Conservation (phyloP, 2,113 vertebrate genomes). For the Saimiri boliviensis region DNA sequence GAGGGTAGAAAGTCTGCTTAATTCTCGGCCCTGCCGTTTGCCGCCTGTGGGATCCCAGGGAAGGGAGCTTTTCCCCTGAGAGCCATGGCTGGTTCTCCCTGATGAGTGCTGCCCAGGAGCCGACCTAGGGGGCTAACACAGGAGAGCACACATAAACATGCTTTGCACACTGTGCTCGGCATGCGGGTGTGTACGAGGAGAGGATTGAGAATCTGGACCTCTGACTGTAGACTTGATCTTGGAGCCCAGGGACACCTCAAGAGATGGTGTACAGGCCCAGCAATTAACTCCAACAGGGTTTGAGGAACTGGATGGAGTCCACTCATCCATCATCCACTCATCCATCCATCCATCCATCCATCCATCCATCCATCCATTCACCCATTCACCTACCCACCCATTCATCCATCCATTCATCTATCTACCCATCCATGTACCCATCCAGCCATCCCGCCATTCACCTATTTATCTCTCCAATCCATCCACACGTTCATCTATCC, state of each 20-base stretch:
- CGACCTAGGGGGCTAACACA: rapidly evolving
- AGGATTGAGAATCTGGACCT: background rate
- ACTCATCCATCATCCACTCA: too few species aligned
- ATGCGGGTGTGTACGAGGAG: rapidly evolving
- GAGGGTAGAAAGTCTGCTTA: background rate
- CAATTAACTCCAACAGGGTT: too few species aligned
- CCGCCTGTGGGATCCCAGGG: background rate
- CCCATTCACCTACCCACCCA: rapidly evolving
- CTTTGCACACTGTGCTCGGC: background rate
- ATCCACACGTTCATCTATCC: background rate
- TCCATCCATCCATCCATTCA: rapidly evolving
- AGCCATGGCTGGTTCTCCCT: rapidly evolving
- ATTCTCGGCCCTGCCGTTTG: background rate
- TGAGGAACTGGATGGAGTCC: background rate
- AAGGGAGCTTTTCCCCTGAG: background rate
- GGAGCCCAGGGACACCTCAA: background rate
- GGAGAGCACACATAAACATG: rapidly evolving
- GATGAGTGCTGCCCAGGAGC: rapidly evolving
- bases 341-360: background rate
- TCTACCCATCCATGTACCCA: background rate
- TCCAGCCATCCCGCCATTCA: background rate
- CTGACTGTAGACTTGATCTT: too few species aligned
- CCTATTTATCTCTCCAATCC: background rate
- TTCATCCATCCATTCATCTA: background rate
- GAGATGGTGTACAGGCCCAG: background rate